phyloP scores from a whole-genome alignment of 2,888 invertebrate genomes.

The Conus canariensis region DNA sequence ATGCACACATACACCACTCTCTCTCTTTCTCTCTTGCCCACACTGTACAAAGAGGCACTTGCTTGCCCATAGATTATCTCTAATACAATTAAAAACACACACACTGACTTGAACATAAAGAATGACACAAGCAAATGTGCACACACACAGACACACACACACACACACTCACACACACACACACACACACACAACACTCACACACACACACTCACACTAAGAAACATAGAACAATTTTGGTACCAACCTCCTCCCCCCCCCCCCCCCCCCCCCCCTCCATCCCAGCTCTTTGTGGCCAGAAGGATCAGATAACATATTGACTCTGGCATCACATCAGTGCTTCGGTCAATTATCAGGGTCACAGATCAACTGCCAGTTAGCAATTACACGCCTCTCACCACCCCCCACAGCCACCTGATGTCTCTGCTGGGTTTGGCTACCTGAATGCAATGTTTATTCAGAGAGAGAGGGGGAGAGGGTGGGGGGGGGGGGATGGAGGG shows the following conservation, averaged over 20 bases:
- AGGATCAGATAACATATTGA: too few relatives aligned
- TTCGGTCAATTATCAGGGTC: too few relatives aligned
- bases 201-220: neutral
- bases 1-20: too few relatives aligned
- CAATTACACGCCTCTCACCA: too few relatives aligned
- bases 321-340: too few relatives aligned
- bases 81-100: neutral
- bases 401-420: too few relatives aligned
- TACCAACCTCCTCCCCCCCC: neutral
- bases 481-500: too few relatives aligned
- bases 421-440: too few relatives aligned
- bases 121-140: neutral
- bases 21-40: neutral
- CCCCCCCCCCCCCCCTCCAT: neutral
- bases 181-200: neutral
- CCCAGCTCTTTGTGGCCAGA: too few relatives aligned
- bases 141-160: conserved; percentile 1
- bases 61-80: neutral
- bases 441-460: too few relatives aligned
- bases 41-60: neutral
- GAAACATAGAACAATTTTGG: neutral
- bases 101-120: neutral
- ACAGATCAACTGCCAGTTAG: too few relatives aligned
- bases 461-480: too few relatives aligned
- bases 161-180: conserved; percentile 13